These are phyloP conservation scores for Rhamnusium bicolor DNA, from an alignment of 2,888 invertebrate genomes.

Conservation along the genomic window DNA sequence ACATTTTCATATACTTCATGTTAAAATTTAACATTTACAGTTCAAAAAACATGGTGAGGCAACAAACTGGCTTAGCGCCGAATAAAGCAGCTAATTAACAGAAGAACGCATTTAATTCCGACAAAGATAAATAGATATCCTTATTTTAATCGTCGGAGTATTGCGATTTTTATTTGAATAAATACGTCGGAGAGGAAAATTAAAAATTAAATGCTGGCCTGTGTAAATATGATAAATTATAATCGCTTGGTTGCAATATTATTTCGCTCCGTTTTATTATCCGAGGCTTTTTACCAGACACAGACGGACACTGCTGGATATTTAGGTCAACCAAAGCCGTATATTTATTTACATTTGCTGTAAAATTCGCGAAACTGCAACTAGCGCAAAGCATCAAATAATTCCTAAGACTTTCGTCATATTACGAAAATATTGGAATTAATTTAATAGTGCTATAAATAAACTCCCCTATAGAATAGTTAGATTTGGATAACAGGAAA, in stretches of 20 bases:
- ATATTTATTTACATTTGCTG: conserved; percentile 29
- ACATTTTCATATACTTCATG: too few relatives aligned
- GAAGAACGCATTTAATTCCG: background rate
- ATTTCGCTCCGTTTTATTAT: conserved; percentile 12
- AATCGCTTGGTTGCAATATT: conserved; percentile 27
- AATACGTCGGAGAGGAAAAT: conserved; percentile 24
- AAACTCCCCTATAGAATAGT: too few relatives aligned
- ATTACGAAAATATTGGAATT: too few relatives aligned
- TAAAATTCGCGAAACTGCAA: conserved; percentile 21
- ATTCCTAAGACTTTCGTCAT: conserved; percentile 30
- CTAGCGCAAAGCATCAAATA: conserved; percentile 21
- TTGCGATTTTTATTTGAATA: conserved; percentile 26
- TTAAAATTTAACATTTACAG: too few relatives aligned
- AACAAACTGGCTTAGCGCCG: too few relatives aligned
- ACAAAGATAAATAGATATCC: conserved; percentile 16
- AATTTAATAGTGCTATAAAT: too few relatives aligned
- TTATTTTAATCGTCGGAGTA: conserved; percentile 17
- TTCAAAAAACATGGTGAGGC: too few relatives aligned
- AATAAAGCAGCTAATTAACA: conserved; percentile 11
- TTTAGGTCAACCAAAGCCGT: conserved; percentile 15
- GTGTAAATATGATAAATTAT: conserved; percentile 39
- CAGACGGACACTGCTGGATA: conserved; percentile 15
- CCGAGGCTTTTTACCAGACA: conserved; percentile 13
- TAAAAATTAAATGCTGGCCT: conserved; percentile 31
- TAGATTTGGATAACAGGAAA: too few relatives aligned